Evolutionary conservation across 2,888 invertebrate species (phyloP).

Genomic region (Siphlonurus alternatus): DNA sequence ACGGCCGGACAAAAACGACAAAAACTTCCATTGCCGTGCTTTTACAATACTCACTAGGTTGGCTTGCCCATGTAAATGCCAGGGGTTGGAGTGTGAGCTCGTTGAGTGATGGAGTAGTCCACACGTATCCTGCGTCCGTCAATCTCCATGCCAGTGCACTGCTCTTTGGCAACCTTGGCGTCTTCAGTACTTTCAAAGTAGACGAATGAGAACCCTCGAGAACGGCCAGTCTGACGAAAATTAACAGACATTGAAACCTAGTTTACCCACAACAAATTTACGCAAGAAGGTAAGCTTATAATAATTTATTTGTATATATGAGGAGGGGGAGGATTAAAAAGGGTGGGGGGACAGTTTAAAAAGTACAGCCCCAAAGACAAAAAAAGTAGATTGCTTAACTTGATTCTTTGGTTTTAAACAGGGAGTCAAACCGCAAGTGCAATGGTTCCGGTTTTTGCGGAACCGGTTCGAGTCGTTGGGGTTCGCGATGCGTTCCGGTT

Average conservation of each 20-base stretch:
- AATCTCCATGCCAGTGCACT: slow-evolving; percentile 86
- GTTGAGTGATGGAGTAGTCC: slow-evolving; percentile 88
- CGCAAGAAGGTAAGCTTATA: not conserved
- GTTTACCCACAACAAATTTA: not conserved
- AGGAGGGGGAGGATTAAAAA: not conserved
- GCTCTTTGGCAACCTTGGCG: slow-evolving; percentile 84
- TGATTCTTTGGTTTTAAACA: not conserved
- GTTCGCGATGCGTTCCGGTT: no score
- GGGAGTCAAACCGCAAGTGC: no score
- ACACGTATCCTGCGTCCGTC: slow-evolving; percentile 86
- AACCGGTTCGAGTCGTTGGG: no score
- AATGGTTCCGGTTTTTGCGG: no score
- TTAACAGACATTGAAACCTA: no score
- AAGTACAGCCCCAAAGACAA: not conserved
- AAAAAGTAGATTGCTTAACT: not conserved
- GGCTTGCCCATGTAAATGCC: slow-evolving; percentile 95
- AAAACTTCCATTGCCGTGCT: not conserved
- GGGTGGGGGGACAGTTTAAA: not conserved
- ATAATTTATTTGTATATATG: slow-evolving; percentile 1
- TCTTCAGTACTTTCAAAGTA: slow-evolving; percentile 79
- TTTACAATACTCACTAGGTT: slow-evolving; percentile 41
- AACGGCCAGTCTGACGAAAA: slow-evolving; percentile 58
- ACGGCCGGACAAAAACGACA: slow-evolving; percentile 1
- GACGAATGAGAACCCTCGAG: slow-evolving; percentile 92
- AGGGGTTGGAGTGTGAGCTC: slow-evolving; percentile 94